Base-by-base conservation (phyloP, 2,113 vertebrate genomes). In the Dryoscopus gambensis region DNA sequence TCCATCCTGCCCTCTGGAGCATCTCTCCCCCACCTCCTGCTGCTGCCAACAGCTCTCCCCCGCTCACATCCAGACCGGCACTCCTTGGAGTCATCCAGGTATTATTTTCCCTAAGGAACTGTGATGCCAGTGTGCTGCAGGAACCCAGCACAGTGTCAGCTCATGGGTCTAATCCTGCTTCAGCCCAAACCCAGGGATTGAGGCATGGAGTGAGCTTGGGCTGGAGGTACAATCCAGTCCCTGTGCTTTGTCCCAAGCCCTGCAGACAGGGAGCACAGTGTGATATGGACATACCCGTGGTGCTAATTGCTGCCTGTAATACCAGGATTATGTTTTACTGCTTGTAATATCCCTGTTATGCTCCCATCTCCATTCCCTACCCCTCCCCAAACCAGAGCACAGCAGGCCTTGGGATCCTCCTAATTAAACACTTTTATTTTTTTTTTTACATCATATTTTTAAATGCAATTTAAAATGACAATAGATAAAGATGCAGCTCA, bases 211-310 rank as follows among this genome's bases (percentile, higher is more conserved):
- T n/a, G 53, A 71, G 10, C 13, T 62, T 5, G 31, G 56, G 35
- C 20, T 28, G 75, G 17, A 75, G 75, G 46, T 56, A 49, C 4
- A 7, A 28, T 55, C n/a, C 4, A 9, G 18, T 11, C 60, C 19
- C 42, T 44, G 23, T 71, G 16, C 8, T 27, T 10, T 6, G 50
- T 24, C 84, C 71, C 44, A 35, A 44, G 57, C 16, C 39, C 39
- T 1, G 0, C 69, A 50, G 75, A 25, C 64, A 13, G 52, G 50
- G 78, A 69, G 57, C 78, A 27, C 1, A 2, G 44, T 50, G 49
- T 6, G n/a, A 31, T 55, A 56, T 0, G 13, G 47, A 24, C 56
- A 4, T 12, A 22, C 24, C 27, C 1, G 0, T 2, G 0, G 63
- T 42, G 55, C 63, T 89, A 86, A 90, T 10, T 88, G 68, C 50